Evolutionary conservation across 2,797 vertebrate genomes (phyloP), one percentile per base, ranked within the genome.

Genomic region (Cyprinella venusta): DNA sequence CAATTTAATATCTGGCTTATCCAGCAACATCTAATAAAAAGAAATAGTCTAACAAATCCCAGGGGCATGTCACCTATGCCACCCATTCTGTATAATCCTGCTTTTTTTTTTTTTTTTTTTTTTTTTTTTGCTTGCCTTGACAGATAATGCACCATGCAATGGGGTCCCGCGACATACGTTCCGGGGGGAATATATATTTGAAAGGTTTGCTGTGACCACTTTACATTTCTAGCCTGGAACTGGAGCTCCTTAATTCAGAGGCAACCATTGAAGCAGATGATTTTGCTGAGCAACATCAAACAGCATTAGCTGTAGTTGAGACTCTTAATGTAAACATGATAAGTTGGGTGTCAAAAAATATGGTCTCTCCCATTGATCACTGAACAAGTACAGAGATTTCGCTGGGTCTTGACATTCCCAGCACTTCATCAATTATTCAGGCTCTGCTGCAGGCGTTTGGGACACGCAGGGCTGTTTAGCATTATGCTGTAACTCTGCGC

Each of bases 381-480:
- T 5, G 36, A 67, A 74, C 84, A 80, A 87, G 80, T 87, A 80
- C 84, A 48, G 79, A 70, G 64, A 59, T 83, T 87, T 78, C 26
- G 65, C 79, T 76, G 56, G 81, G 80, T 74, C 82, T 85, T 81
- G 65, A 81, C 87, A 86, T 87, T 83, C 40, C 77, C 79, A 69
- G 81, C 21, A 59, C 69, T 36, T 61, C 87, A 88, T 89, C 82
- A 86, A 87, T 87, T 86, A 89, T 88, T 89, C 83, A 89, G 70
- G 45, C 45, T 67, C 21, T 56, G 84, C 84, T 77, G 74, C 26
- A 74, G 81, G 87, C 78, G 59, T 80, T 83, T 78, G 79, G 76
- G 83, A 83, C 38, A 50, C 76, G 30, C 56, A 70, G 78, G 69
- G 78, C 85, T 88, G 81, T 84, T 81, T 83, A 85, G 86, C 86